A percentile compares a stretch with the other conserved stretches of the same genome.
Evolutionary conservation across 2,888 invertebrate genomes (phyloP).

Genomic region (Dysmachus trigonus): DNA sequence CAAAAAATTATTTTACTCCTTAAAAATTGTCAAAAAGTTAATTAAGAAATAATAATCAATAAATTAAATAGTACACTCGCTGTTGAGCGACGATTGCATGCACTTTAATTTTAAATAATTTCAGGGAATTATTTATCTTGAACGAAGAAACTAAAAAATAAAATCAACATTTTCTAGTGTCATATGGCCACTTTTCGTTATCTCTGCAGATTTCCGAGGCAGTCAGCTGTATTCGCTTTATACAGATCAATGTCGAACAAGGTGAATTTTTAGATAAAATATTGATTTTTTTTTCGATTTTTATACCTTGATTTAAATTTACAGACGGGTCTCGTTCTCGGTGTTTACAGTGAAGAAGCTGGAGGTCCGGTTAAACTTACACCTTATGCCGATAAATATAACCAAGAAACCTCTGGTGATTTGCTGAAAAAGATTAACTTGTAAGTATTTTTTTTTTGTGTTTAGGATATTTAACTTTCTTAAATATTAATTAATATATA

Average conservation of each 20-base stretch:
- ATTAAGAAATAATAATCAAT: background rate
- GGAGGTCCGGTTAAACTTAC: conserved; percentile 44
- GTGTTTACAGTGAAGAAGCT: conserved; percentile 46
- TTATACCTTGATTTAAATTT: background rate
- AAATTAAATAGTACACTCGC: background rate
- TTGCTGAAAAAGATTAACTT: conserved; percentile 46
- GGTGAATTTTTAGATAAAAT: conserved; percentile 25
- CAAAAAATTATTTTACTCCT: background rate
- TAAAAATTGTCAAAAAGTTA: background rate
- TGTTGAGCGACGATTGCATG: background rate
- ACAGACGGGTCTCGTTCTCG: conserved; percentile 50
- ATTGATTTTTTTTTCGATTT: background rate
- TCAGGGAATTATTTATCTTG: background rate
- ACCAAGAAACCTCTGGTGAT: conserved; percentile 46
- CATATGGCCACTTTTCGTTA: conserved; percentile 36
- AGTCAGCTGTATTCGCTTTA: conserved; percentile 42
- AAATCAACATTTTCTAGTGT: conserved; percentile 25
- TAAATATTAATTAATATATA: background rate
- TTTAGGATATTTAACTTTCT: background rate
- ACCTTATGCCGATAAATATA: conserved; percentile 47
- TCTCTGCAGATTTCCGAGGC: conserved; percentile 36
- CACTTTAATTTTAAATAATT: background rate
- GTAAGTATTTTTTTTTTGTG: conserved; percentile 43
- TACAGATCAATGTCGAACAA: conserved; percentile 50
- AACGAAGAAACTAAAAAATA: background rate